These are phyloP conservation scores for Mechanitis mazaeus DNA, from an alignment of 2,888 invertebrate species.

Conservation along the genomic window DNA sequence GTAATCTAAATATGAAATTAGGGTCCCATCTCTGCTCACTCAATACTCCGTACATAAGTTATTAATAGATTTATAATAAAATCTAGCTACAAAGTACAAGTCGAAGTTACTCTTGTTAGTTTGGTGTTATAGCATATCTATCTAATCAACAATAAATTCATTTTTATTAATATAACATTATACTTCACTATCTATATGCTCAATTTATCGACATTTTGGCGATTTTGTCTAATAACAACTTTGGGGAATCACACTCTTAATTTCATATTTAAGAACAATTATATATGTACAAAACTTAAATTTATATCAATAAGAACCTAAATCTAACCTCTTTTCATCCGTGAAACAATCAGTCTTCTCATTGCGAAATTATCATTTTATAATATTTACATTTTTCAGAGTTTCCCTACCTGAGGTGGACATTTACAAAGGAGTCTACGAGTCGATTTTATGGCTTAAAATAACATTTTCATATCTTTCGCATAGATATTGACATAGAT, in stretches of 20 bases:
- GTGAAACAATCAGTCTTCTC: conserved; percentile 74
- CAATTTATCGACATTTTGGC: conserved; percentile 20
- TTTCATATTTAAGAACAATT: conserved; percentile 23
- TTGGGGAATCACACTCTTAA: conserved; percentile 20
- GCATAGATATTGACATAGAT: no score
- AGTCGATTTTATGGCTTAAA: conserved; percentile 26
- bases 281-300: conserved; percentile 51
- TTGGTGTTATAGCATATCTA: conserved; percentile 25
- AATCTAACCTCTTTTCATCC: conserved; percentile 64
- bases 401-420: conserved; percentile 28
- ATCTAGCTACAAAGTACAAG: neutral
- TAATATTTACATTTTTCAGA: conserved; percentile 49
- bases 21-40: conserved; percentile 1
- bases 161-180: conserved; percentile 22
- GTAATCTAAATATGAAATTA: conserved; percentile 7
- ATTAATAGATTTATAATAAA: neutral
- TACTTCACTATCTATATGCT: conserved; percentile 21
- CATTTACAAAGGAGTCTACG: conserved; percentile 36
- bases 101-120: conserved; percentile 8
- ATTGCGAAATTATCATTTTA: conserved; percentile 71
- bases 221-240: conserved; percentile 17
- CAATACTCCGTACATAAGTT: neutral
- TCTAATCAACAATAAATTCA: conserved; percentile 29
- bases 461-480: neutral
- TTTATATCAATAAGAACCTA: conserved; percentile 60